Conservation (phyloP, 2,113 vertebrate species). For the Romanogobio albipinnatus region DNA sequence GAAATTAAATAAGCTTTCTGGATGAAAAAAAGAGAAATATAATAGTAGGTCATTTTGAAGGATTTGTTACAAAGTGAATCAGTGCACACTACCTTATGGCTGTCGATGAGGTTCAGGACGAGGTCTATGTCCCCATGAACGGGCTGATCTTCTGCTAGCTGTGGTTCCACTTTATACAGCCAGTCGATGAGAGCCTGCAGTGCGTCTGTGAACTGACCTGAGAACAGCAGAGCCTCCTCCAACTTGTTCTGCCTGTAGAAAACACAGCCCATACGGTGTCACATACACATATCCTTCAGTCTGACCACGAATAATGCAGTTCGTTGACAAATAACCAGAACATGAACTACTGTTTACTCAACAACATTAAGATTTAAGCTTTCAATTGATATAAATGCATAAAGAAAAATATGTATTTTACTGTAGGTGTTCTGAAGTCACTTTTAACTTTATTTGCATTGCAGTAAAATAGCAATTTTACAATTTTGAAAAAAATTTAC, state of each 20-base stretch:
- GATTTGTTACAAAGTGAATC: not conserved
- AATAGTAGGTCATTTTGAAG: no score
- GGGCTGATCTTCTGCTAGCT: conserved; percentile 95
- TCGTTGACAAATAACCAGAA: not conserved
- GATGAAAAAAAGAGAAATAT: no score
- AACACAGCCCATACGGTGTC: not conserved
- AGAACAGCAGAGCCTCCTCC: conserved; percentile 95
- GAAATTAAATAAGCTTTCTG: no score
- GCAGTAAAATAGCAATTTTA: no score
- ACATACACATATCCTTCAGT: not conserved
- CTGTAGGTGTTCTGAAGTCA: no score
- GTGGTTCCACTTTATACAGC: conserved; percentile 95
- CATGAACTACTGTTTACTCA: not conserved
- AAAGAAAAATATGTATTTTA: not conserved
- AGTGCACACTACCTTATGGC: conserved; percentile 85
- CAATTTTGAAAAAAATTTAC: no score
- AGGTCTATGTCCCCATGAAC: conserved; percentile 97
- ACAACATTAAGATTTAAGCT: not conserved
- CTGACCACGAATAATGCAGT: not conserved
- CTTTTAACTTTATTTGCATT: no score
- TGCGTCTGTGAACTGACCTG: conserved; percentile 96
- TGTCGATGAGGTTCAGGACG: conserved; percentile 96
- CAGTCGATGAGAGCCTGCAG: conserved; percentile 97
- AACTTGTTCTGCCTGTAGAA: conserved; percentile 92
- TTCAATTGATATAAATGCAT: not conserved